phyloP scores from a whole-genome alignment of 2,113 vertebrate species.

The Pitta sordida region DNA sequence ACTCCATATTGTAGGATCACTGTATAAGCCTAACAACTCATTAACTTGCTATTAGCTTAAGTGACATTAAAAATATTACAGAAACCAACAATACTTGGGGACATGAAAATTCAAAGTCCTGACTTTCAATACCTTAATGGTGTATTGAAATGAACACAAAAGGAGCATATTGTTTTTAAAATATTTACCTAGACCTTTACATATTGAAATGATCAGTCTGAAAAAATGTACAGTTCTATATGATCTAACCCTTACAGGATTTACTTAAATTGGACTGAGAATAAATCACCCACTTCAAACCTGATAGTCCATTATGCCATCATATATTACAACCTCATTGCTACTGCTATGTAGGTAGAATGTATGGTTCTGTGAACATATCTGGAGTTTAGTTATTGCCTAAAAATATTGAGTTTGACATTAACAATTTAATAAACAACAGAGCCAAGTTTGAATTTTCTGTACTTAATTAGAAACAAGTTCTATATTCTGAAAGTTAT shows the following conservation, averaged over 20 bases:
- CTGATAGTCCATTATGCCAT: background rate
- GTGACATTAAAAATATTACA: background rate
- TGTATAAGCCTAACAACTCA: background rate
- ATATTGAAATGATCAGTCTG: background rate
- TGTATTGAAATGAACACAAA: background rate
- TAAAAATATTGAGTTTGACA: background rate
- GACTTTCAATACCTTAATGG: background rate
- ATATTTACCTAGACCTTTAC: background rate
- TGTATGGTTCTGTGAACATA: background rate
- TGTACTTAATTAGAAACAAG: background rate
- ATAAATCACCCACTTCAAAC: background rate
- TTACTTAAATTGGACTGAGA: background rate
- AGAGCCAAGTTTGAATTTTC: background rate
- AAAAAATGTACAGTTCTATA: background rate
- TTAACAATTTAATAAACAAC: background rate
- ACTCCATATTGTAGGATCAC: background rate
- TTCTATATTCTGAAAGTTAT: background rate
- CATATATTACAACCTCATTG: background rate
- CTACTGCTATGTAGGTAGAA: background rate
- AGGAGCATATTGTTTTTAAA: background rate
- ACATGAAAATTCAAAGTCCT: background rate
- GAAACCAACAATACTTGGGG: background rate
- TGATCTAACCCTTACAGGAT: background rate
- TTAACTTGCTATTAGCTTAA: background rate
- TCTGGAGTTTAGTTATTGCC: background rate